Evolutionary conservation across 2,888 invertebrate species (phyloP).

Genomic region (Cremastinae sp.): DNA sequence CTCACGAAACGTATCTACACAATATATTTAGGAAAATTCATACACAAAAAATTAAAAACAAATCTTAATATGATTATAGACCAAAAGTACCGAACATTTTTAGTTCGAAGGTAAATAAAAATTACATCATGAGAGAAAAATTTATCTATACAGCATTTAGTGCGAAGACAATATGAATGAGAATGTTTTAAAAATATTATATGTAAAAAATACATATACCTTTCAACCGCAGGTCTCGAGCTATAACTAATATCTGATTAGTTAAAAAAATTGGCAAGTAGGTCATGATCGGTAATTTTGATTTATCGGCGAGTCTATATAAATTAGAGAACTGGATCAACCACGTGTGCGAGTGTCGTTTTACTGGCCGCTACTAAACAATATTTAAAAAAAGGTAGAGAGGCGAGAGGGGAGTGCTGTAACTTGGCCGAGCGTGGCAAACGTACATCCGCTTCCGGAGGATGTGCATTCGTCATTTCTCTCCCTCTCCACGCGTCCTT

Average conservation of each 20-base stretch:
- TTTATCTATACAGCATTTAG: no score
- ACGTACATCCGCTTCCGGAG: conserved; percentile 77
- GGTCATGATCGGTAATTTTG: conserved; percentile 27
- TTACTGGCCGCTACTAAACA: conserved; percentile 1
- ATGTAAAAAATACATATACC: no score
- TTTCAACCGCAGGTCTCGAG: no score
- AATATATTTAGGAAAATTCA: neutral
- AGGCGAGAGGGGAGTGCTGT: conserved; percentile 62
- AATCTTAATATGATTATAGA: neutral
- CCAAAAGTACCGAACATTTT: neutral
- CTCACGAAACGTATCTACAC: neutral
- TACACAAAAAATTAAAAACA: no score
- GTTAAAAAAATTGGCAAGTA: neutral
- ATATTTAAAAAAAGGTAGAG: conserved; percentile 20
- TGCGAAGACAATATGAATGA: no score
- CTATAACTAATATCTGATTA: neutral
- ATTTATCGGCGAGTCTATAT: conserved; percentile 18
- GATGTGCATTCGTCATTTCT: conserved; percentile 72
- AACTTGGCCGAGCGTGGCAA: conserved; percentile 74
- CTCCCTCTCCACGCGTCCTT: conserved; percentile 1
- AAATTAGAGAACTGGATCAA: neutral
- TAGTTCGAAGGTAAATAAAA: no score
- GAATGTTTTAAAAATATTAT: no score
- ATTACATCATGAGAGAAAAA: no score
- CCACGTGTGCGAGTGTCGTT: conserved; percentile 36